Evolutionary conservation across 2,797 vertebrate genomes (phyloP), one percentile per base, ranked within the genome.

Genomic region (Philypnodon macrostomus): DNA sequence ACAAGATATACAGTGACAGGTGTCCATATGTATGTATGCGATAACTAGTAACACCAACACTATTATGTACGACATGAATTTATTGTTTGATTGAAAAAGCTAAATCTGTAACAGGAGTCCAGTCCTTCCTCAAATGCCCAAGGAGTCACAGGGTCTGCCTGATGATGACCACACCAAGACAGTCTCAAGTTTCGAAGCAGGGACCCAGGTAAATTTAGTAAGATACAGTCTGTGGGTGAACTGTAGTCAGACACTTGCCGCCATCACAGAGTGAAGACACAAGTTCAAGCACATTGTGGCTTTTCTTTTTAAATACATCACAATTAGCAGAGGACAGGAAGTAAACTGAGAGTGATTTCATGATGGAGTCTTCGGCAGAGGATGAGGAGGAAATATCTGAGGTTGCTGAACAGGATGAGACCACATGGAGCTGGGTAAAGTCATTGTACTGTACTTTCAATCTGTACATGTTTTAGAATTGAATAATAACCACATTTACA

Each of bases 361-460:
- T 23, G 12, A 85, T 84, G 83, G 72, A 78, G 75, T 67, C 56
- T 73, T 76, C 82, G 34, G 27, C 58, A 14, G 83, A 81, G 44
- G 74, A 75, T 41, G 77, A 55, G 39, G 85, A 84, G 39, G 81
- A 87, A 32, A 48, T 82, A 4, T 67, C 83, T 34, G 83, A 83
- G 34, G 53, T 70, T 24, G 66, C 31, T 40, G 77, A 79, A 35
- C 68, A 54, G 1, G 64, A 84, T 12, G 83, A 85, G 48, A 85
- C 76, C 69, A 89, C 81, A 58, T 91, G 87, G 88, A 88, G 82
- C 71, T 90, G 89, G 88, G 88, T 91, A 87, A 87, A 56, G 58
- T 63, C 16, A 13, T 67, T 47, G 71, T 3, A 58, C 7, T 70
- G 15, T 13, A 8, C 17, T 18, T 21, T 13, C 4, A 3, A 16